These are phyloP conservation scores for Tricholauxania praeusta DNA, from an alignment of 2,888 invertebrate genomes.

Conservation along the genomic window DNA sequence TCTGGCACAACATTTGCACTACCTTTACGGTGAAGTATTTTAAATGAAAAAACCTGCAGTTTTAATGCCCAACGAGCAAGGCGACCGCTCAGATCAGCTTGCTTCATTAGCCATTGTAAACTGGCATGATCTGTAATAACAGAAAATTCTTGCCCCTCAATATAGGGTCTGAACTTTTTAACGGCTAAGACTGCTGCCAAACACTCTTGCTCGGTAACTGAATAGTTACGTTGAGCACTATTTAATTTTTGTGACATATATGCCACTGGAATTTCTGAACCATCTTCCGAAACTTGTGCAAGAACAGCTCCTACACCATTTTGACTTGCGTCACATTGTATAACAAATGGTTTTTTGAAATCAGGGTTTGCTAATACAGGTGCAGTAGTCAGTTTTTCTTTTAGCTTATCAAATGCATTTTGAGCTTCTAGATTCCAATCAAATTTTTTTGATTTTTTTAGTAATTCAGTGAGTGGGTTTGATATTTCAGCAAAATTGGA, in stretches of 20 bases:
- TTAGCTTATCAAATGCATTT: conserved; percentile 6
- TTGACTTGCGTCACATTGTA: conserved; percentile 42
- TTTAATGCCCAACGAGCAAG: conserved; percentile 6
- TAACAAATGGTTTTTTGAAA: conserved; percentile 39
- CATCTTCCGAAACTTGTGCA: conserved; percentile 32
- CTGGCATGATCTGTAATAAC: conserved; percentile 17
- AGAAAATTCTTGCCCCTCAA: conserved; percentile 40
- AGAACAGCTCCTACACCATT: conserved; percentile 2
- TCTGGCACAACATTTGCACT: conserved; percentile 1
- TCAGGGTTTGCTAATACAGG: conserved; percentile 36
- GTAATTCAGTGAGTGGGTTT: conserved; percentile 13
- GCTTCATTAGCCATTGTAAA: conserved; percentile 11
- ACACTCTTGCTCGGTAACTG: conserved; percentile 42
- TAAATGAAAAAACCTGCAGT: neutral
- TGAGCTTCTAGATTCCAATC: conserved; percentile 14
- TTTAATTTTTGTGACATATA: conserved; percentile 42
- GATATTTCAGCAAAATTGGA: conserved; percentile 12
- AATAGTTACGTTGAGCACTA: conserved; percentile 40
- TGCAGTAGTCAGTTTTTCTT: neutral
- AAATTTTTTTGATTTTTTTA: neutral
- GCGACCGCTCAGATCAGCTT: neutral
- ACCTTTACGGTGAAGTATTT: neutral
- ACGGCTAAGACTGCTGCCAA: conserved; percentile 41
- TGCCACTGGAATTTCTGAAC: conserved; percentile 36
- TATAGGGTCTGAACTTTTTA: conserved; percentile 40